phyloP scores from a whole-genome alignment of 2,888 invertebrate species.

The Lepidocyrtinus sp. region DNA sequence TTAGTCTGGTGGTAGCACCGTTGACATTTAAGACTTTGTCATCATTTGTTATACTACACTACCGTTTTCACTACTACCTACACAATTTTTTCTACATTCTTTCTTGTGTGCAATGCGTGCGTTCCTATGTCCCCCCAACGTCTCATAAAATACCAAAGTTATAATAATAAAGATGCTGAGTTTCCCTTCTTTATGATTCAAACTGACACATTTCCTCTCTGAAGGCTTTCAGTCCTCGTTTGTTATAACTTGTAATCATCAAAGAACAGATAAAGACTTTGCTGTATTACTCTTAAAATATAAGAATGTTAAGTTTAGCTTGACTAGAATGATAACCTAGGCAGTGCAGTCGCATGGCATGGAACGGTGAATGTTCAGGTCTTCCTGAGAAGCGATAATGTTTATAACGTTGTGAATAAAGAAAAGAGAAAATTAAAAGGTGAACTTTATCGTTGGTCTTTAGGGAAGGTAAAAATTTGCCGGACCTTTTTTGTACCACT shows the following conservation, averaged over 20 bases:
- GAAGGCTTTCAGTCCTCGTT: neutral
- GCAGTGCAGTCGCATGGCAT: neutral
- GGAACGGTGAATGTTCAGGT: neutral
- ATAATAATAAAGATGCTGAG: slow-evolving; percentile 61
- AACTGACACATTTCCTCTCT: slow-evolving; percentile 39
- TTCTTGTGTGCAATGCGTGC: slow-evolving; percentile 17
- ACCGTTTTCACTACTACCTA: slow-evolving; percentile 21
- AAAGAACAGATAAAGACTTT: neutral
- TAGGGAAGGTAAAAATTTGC: slow-evolving; percentile 16
- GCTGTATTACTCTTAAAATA: neutral
- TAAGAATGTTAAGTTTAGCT: neutral
- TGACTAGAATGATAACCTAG: neutral
- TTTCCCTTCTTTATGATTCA: slow-evolving; percentile 53
- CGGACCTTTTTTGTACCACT: neutral
- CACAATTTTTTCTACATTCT: neutral
- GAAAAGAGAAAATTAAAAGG: slow-evolving; percentile 40
- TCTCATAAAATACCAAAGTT: slow-evolving; percentile 60
- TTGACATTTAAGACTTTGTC: slow-evolving; percentile 61
- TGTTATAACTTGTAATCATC: slow-evolving; percentile 13
- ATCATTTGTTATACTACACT: slow-evolving; percentile 56
- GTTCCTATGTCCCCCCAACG: slow-evolving; percentile 43
- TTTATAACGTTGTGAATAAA: slow-evolving; percentile 1
- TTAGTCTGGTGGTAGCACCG: slow-evolving; percentile 46
- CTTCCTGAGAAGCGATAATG: neutral
- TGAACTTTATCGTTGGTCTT: slow-evolving; percentile 44